phyloP scores from a whole-genome alignment of 2,113 vertebrate species.

The Pampusana beccarii region DNA sequence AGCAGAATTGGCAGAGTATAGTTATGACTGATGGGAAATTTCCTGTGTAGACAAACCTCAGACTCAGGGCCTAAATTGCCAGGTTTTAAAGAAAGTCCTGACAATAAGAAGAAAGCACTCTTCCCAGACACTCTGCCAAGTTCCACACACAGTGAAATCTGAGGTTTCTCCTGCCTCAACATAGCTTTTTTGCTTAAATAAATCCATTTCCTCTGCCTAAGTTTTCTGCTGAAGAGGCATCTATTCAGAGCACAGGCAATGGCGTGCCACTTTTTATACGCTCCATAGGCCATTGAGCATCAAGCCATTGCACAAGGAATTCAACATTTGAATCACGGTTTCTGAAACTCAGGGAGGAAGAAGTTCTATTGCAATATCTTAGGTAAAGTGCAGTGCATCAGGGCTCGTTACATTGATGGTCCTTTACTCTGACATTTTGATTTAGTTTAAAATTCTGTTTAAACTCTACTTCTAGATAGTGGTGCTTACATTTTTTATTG shows the following conservation, averaged over 20 bases:
- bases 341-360: background rate
- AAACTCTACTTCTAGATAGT: constrained; percentile 35
- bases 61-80: background rate
- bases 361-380: background rate
- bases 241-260: background rate
- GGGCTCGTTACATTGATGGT: constrained; percentile 10
- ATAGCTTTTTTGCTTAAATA: background rate
- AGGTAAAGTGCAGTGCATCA: constrained; percentile 14
- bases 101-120: background rate
- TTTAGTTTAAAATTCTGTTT: constrained; percentile 65
- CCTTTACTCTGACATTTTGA: constrained; percentile 55
- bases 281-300: background rate
- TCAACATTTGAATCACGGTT: background rate
- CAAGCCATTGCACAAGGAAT: background rate
- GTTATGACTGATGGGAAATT: background rate
- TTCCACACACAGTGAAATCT: background rate
- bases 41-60: background rate
- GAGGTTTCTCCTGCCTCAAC: background rate
- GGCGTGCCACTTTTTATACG: background rate
- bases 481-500: constrained; percentile 58
- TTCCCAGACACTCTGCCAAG: background rate
- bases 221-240: constrained; percentile 8
- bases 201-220: background rate
- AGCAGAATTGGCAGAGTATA: background rate
- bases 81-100: background rate